Base-by-base conservation (phyloP, 2,797 vertebrate species). In the Gallirallus australis region DNA sequence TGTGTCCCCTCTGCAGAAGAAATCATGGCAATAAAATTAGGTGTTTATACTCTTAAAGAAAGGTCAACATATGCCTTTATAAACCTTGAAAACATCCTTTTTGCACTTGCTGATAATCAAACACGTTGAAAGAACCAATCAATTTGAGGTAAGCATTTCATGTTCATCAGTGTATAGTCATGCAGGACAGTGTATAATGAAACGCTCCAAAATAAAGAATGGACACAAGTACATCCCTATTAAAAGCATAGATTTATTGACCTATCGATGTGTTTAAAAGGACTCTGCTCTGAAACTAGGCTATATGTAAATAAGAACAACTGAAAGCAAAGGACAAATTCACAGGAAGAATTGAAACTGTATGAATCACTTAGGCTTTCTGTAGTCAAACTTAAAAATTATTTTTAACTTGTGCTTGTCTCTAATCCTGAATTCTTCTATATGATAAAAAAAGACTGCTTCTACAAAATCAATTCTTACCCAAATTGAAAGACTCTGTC, bases 181-280 rank as follows among this genome's bases (percentile, higher is more conserved):
- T 52, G 59, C 85, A 95, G 78, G 92, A 91, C 37, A 88, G 54
- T 78, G 90, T 90, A 88, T 92, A 97, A 96, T 82, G 92, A 95
- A 97, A 96, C 8, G 3, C 25, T 96, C 76, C 79, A 86, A 86
- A 82, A 95, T 89, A 96, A 96, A 96, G 93, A 94, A 82, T 91
- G 61, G 87, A 77, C 81, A 96, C 96, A 97, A 97, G 94, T 95
- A 97, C 91, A 70, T 94, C 86, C 89, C 86, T 93, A 96, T 97
- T 97, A 98, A 97, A 96, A 92, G 66, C 86, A 97, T 97, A 59
- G 95, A 97, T 98, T 97, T 97, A 98, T 98, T 96, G 97, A 97
- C 71, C 85, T 92, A 97, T 96, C 0, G 83, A 97, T 97, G 96
- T 53, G 40, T 94, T 97, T 97, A 92, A 97, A 97, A 97, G 90